These are phyloP conservation scores for Seriola rivoliana DNA, from an alignment of 2,113 vertebrate genomes.

Conservation along the genomic window DNA sequence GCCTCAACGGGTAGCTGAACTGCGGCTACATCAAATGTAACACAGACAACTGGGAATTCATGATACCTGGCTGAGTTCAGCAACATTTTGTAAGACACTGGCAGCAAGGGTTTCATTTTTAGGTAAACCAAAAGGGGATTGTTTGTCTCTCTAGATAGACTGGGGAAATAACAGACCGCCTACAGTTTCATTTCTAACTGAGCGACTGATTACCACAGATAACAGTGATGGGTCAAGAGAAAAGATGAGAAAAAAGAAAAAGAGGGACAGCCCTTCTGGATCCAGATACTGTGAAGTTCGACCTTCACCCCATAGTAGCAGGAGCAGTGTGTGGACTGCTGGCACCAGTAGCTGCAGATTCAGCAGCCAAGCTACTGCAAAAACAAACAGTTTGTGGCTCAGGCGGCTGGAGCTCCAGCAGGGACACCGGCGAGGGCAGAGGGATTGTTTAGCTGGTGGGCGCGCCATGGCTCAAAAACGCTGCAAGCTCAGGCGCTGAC, in stretches of 20 bases:
- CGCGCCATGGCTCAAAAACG: neutral
- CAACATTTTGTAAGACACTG: neutral
- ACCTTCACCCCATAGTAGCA: slow-evolving; percentile 7
- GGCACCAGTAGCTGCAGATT: slow-evolving; percentile 21
- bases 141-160: slow-evolving; percentile 4
- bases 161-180: slow-evolving; percentile 6
- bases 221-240: slow-evolving; percentile 22
- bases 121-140: neutral
- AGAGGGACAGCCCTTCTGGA: slow-evolving; percentile 5
- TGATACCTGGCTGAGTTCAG: neutral
- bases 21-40: neutral
- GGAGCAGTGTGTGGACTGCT: slow-evolving; percentile 3
- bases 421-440: neutral
- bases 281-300: slow-evolving; percentile 1
- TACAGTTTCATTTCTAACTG: slow-evolving; percentile 26
- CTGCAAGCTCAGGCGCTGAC: neutral
- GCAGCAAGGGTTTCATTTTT: neutral
- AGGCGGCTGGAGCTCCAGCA: neutral
- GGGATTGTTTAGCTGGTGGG: neutral
- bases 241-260: neutral
- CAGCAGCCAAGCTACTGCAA: slow-evolving; percentile 16
- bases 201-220: slow-evolving; percentile 17
- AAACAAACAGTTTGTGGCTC: slow-evolving; percentile 21
- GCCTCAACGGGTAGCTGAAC: slow-evolving; percentile 1
- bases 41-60: slow-evolving; percentile 11